These are phyloP conservation scores for Odontophorus gujanensis DNA, from an alignment of 2,113 vertebrate genomes.

Conservation along the genomic window DNA sequence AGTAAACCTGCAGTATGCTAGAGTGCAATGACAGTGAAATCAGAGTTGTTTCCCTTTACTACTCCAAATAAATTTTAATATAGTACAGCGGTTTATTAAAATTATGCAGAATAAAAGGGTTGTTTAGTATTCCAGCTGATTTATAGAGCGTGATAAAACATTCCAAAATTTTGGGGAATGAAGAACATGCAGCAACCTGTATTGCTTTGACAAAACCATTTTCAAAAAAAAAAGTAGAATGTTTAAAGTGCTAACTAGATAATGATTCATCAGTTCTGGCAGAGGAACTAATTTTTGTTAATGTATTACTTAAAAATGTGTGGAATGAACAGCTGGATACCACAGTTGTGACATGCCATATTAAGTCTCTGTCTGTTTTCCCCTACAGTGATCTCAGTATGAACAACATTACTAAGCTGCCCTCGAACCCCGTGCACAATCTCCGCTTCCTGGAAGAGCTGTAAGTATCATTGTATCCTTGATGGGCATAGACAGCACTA, in stretches of 20 bases:
- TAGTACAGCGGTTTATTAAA: slow-evolving; percentile 1
- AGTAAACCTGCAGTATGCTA: neutral
- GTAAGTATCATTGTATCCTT: slow-evolving; percentile 82
- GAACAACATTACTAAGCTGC: slow-evolving; percentile 91
- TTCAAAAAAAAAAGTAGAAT: neutral
- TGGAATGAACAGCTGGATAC: slow-evolving; percentile 74
- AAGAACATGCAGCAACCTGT: neutral
- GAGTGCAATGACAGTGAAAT: neutral
- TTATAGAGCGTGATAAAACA: slow-evolving; percentile 34
- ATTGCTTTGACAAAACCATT: slow-evolving; percentile 1
- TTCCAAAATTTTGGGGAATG: slow-evolving; percentile 30
- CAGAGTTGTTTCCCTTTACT: neutral
- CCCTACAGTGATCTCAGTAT: slow-evolving; percentile 92
- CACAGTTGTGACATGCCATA: slow-evolving; percentile 45
- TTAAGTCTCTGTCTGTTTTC: slow-evolving; percentile 78
- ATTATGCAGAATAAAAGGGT: neutral
- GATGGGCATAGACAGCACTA: slow-evolving; percentile 47
- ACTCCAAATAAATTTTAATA: slow-evolving; percentile 18
- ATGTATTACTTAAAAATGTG: slow-evolving; percentile 70
- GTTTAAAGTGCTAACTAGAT: slow-evolving; percentile 48
- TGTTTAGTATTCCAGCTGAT: slow-evolving; percentile 35
- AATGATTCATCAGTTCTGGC: slow-evolving; percentile 61
- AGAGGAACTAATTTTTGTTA: slow-evolving; percentile 59
- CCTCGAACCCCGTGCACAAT: slow-evolving; percentile 80
- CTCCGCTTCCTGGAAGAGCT: slow-evolving; percentile 94